These are phyloP conservation scores for Gymnothorax javanicus DNA, from an alignment of 2,797 vertebrate genomes.

Conservation along the genomic window DNA sequence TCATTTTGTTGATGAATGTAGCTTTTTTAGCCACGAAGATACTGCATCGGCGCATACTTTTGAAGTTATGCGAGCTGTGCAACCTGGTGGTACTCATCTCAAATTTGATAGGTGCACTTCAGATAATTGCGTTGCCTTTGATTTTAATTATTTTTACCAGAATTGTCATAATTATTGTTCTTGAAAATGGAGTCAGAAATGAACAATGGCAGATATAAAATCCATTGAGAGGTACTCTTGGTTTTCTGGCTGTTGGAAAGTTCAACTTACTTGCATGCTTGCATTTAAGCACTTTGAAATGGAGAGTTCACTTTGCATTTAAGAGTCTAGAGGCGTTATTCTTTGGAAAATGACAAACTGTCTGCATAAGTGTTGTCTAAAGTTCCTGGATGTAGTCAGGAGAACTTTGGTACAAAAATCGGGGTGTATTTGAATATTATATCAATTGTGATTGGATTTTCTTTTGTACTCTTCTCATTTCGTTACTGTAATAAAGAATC, in stretches of 20 bases:
- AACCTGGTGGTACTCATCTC: background rate
- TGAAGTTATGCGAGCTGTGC: background rate
- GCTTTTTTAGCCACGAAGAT: background rate
- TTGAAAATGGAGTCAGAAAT: background rate
- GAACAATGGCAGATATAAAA: background rate
- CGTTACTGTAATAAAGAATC: background rate
- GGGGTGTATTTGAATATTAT: background rate
- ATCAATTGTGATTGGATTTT: background rate
- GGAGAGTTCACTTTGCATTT: background rate
- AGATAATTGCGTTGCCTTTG: background rate
- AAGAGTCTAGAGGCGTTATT: background rate
- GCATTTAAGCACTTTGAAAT: background rate
- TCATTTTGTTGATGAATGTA: background rate
- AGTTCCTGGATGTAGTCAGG: background rate
- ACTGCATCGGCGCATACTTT: background rate
- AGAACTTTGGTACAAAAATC: background rate
- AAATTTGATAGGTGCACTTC: constrained; percentile 6
- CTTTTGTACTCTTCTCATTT: background rate
- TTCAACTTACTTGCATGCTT: background rate
- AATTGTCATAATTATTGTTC: background rate
- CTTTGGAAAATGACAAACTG: background rate
- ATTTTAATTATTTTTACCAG: constrained; percentile 12
- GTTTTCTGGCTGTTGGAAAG: background rate
- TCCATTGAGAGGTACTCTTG: background rate
- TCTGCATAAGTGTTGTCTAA: background rate